Evolutionary conservation across 2,888 invertebrate genomes (phyloP), one percentile per base, ranked within the genome.

Genomic region (Nomada ruficornis): DNA sequence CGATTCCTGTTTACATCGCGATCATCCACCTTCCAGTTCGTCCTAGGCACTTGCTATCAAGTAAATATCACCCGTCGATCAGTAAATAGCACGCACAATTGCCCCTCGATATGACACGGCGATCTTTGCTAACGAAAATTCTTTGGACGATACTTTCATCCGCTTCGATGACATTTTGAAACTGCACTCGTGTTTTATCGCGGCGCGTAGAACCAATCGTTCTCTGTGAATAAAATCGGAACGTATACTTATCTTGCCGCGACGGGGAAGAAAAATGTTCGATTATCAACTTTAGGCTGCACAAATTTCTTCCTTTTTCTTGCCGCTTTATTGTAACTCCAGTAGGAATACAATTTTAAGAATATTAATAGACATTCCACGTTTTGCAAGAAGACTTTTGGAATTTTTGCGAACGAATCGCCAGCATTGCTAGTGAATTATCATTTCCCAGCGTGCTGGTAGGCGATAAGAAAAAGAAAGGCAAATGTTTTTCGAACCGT

Each of bases 1-100:
- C 64, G 36, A 52, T 62, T 75, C 64, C 77, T 83, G 85, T 65
- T 77, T 85, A 83, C 77, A 72, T 76, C 77, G 75, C 81, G 77
- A 83, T 86, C 73, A 83, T 59, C 80, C 68, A 29, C 68, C 70
- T 72, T 59, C 70, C 55, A 50, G 62, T 55, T 63, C 54, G 62
- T 67, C 60, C 82, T 54, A 65, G 75, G 63, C 76, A 81, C 52
- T 62, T 50, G 47, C 69, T 55, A 73, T 55, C 77, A 70, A 76
- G 76, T 78, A 84, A 86, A 84, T 80, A 82, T 75, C 75, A 47
- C 64, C n/a, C 71, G 69, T 54, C 65, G 59, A 77, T 69, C 47
- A n/a, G 47, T 65, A 54, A 75, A 79, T 36, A 65, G 15, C 44
- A 15, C 50, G 50, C 23, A 52, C 57, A 57, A 54, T 26, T 74